A percentile compares a stretch with the other conserved stretches of the same genome.
phyloP scores from a whole-genome alignment of 2,888 invertebrate species.

The Maniola hyperantus region DNA sequence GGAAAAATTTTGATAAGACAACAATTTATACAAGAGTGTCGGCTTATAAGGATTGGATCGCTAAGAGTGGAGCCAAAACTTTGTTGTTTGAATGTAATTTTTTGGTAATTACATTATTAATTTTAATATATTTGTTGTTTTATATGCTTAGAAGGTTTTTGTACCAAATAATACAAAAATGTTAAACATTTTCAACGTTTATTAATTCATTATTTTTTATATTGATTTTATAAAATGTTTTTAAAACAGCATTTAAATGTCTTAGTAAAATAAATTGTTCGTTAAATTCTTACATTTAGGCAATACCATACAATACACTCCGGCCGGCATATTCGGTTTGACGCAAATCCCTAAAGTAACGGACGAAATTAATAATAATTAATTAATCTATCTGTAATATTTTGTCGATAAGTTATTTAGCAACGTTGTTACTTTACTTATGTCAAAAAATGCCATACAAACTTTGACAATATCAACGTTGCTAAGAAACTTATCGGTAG shows the following conservation, averaged over 20 bases:
- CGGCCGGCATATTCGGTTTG: not conserved
- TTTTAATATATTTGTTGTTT: conserved; percentile 25
- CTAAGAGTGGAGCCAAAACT: conserved; percentile 18
- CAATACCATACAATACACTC: conserved; percentile 29
- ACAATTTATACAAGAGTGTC: conserved; percentile 51
- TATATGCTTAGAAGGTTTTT: too few relatives aligned
- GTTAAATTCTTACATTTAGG: conserved; percentile 42
- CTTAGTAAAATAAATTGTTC: conserved; percentile 36
- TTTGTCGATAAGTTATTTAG: not conserved
- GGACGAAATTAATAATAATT: too few relatives aligned
- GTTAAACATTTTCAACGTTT: conserved; percentile 32
- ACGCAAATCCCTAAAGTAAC: not conserved
- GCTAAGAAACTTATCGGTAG: too few relatives aligned
- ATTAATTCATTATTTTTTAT: conserved; percentile 32
- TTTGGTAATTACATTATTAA: conserved; percentile 10
- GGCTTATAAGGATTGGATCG: conserved; percentile 53
- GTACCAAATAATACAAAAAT: conserved; percentile 9
- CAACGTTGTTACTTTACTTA: too few relatives aligned
- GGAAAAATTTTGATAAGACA: conserved; percentile 63
- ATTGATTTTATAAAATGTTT: conserved; percentile 34
- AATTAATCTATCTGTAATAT: too few relatives aligned
- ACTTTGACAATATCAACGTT: too few relatives aligned
- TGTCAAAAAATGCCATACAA: too few relatives aligned
- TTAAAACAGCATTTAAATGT: conserved; percentile 37
- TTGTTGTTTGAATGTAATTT: not conserved